A percentile compares a stretch with the other conserved stretches of the same genome.
phyloP scores from a whole-genome alignment of 2,888 invertebrate genomes.

The Trissoscelio sp. region DNA sequence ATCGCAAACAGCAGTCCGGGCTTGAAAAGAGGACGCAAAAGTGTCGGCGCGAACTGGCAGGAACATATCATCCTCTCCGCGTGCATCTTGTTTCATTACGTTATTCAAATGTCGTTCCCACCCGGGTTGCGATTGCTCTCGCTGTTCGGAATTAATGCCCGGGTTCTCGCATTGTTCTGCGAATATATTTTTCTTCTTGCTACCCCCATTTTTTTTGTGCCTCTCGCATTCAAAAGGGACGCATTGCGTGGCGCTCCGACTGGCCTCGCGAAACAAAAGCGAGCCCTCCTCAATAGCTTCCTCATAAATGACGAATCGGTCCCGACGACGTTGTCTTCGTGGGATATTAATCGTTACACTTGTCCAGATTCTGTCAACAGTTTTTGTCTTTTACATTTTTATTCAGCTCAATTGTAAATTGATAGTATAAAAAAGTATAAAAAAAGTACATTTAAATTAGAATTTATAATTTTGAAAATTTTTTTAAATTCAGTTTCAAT shows the following conservation, averaged over 20 bases:
- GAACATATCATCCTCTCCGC: constrained; percentile 32
- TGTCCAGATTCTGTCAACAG: too few relatives aligned
- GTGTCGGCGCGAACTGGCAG: constrained; percentile 40
- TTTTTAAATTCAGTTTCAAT: too few relatives aligned
- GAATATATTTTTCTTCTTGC: constrained; percentile 56
- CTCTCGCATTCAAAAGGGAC: constrained; percentile 19
- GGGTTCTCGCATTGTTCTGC: constrained; percentile 47
- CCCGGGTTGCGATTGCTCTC: constrained; percentile 35
- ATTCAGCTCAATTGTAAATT: too few relatives aligned
- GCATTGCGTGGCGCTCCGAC: constrained; percentile 26
- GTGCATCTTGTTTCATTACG: constrained; percentile 54
- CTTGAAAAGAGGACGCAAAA: constrained; percentile 44
- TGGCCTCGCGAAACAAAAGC: constrained; percentile 45
- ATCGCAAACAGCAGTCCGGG: constrained; percentile 40
- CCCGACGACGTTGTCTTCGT: background rate
- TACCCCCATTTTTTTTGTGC: constrained; percentile 34
- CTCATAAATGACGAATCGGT: constrained; percentile 52
- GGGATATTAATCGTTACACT: constrained; percentile 12
- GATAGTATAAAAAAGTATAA: too few relatives aligned
- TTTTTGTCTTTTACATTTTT: too few relatives aligned
- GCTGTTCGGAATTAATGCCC: constrained; percentile 55
- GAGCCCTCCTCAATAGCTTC: constrained; percentile 28
- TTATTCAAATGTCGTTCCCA: constrained; percentile 40
- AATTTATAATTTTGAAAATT: too few relatives aligned
- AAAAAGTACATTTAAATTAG: too few relatives aligned